phyloP scores from a whole-genome alignment of 1,140 invertebrate genomes.

The Hylyphantes graminicola region DNA sequence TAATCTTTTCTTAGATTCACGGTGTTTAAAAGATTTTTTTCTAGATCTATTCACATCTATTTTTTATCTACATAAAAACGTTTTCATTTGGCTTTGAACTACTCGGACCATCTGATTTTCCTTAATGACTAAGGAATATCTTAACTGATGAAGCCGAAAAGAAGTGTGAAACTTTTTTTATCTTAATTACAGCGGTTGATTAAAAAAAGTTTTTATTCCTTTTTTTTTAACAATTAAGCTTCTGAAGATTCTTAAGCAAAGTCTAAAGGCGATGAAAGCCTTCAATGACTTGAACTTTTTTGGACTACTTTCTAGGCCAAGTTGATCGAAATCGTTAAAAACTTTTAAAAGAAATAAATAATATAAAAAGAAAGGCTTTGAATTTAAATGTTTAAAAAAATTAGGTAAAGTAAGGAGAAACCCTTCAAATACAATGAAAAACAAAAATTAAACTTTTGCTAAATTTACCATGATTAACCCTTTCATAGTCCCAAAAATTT shows the following conservation, averaged over 20 bases:
- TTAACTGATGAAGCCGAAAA: conserved; percentile 55
- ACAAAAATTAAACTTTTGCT: no score
- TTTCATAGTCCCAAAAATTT: no score
- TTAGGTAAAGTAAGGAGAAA: no score
- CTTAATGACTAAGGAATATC: conserved; percentile 58
- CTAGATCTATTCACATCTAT: background rate
- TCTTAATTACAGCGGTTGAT: conserved; percentile 53
- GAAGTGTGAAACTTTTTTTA: background rate
- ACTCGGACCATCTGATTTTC: conserved; percentile 50
- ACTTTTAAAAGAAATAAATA: no score
- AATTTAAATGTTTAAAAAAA: no score
- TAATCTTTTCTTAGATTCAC: conserved; percentile 19
- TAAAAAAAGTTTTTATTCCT: conserved; percentile 7
- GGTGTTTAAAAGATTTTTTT: conserved; percentile 43
- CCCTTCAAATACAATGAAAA: no score
- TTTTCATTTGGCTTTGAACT: conserved; percentile 48
- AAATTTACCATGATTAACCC: no score
- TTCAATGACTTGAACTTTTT: background rate
- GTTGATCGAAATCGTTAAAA: no score
- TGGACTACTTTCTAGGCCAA: no score
- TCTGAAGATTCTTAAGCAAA: background rate
- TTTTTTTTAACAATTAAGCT: background rate
- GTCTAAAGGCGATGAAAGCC: no score
- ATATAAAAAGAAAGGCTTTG: no score
- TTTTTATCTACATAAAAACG: conserved; percentile 28